Conservation (phyloP, 2,888 invertebrate genomes). For the Nomada hirtipes region DNA sequence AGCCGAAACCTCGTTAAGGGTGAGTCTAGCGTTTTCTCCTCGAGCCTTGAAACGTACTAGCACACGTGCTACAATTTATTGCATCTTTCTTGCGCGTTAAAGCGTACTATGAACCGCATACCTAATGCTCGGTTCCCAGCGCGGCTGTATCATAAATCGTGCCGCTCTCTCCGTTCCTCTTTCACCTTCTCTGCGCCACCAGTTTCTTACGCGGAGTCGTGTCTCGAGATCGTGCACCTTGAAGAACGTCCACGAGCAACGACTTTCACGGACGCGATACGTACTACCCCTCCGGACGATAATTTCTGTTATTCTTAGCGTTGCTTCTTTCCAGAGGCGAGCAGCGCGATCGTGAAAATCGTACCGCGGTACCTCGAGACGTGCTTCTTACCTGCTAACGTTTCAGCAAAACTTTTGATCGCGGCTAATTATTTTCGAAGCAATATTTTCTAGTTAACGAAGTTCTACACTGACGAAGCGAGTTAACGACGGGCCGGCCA, state of each 20-base stretch:
- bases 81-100: conserved; percentile 80
- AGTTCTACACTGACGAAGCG: not conserved
- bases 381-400: not conserved
- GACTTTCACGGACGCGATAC: conserved; percentile 26
- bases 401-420: not conserved
- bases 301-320: conserved; percentile 21
- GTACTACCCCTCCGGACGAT: conserved; percentile 17
- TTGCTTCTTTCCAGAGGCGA: not conserved
- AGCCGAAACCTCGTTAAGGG: conserved; percentile 64
- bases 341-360: not conserved
- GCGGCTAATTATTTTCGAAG: not conserved
- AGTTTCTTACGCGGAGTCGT: conserved; percentile 54
- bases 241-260: conserved; percentile 40
- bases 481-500: not conserved
- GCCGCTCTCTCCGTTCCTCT: conserved; percentile 39
- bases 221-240: conserved; percentile 50
- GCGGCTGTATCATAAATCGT: conserved; percentile 78
- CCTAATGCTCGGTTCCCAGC: conserved; percentile 75
- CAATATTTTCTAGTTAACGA: not conserved
- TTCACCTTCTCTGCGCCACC: conserved; percentile 39
- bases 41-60: conserved; percentile 67
- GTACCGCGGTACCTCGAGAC: not conserved
- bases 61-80: conserved; percentile 78
- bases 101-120: conserved; percentile 77
- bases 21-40: conserved; percentile 44